phyloP scores from a whole-genome alignment of 2,888 invertebrate genomes.

The Zygothrica quintamaculata region DNA sequence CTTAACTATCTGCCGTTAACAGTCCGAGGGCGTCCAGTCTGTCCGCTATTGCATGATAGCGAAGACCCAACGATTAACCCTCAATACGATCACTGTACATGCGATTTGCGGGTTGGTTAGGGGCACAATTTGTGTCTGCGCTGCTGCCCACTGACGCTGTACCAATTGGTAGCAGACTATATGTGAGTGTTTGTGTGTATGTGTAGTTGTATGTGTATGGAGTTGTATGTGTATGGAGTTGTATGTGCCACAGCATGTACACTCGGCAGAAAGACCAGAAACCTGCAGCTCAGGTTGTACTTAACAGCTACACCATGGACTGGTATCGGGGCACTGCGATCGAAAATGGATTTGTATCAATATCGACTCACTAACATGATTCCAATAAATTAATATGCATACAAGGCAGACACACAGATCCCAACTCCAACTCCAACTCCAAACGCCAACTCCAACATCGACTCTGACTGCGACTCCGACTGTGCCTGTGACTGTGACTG shows the following conservation, averaged over 20 bases:
- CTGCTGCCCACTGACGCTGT: conserved; percentile 39
- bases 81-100: conserved; percentile 68
- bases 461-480: conserved; percentile 44
- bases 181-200: conserved; percentile 35
- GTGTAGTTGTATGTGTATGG: too few relatives aligned
- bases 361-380: conserved; percentile 85
- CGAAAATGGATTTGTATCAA: conserved; percentile 85
- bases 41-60: conserved; percentile 63
- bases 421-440: conserved; percentile 19
- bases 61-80: conserved; percentile 59
- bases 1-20: conserved; percentile 13
- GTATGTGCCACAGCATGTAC: conserved; percentile 63
- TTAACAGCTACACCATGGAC: background rate
- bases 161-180: conserved; percentile 40
- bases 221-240: too few relatives aligned
- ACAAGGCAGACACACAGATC: conserved; percentile 58
- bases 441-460: too few relatives aligned
- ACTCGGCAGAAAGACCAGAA: background rate
- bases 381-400: conserved; percentile 85
- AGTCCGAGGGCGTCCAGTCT: conserved; percentile 38
- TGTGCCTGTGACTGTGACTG: conserved; percentile 37
- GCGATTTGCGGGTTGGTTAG: conserved; percentile 54
- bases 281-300: background rate
- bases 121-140: background rate
- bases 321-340: conserved; percentile 76